Percentiles rank a stretch among this genome's conserved stretches.
Evolutionary conservation across 2,797 vertebrate species (phyloP).

Genomic region (Salmo trutta): DNA sequence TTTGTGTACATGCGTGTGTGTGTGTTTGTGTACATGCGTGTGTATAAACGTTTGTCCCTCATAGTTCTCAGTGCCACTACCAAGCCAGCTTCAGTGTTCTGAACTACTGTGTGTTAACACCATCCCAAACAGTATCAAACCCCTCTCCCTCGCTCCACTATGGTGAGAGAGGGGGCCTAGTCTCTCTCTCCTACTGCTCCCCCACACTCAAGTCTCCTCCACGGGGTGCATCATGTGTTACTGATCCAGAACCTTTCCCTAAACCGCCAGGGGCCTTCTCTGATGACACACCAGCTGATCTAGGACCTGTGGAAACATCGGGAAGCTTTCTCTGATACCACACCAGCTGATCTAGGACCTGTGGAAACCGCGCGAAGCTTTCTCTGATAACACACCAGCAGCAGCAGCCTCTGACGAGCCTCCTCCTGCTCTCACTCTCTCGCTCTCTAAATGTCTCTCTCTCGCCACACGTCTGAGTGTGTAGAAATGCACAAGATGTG

Average conservation of each 20-base stretch:
- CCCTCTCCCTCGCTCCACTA: not conserved
- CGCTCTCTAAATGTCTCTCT: not conserved
- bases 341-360: constrained; percentile 39
- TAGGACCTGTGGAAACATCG: constrained; percentile 23
- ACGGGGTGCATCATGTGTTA: constrained; percentile 7
- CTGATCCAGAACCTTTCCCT: constrained; percentile 15
- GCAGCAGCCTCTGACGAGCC: no score
- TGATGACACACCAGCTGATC: constrained; percentile 37
- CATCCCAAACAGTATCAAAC: not conserved
- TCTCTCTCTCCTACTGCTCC: constrained; percentile 5
- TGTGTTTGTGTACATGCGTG: no score
- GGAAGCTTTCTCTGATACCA: not conserved
- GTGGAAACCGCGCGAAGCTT: not conserved
- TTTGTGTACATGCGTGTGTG: no score
- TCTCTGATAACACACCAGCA: not conserved
- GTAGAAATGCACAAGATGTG: constrained; percentile 35
- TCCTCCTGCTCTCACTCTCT: no score
- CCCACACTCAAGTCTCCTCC: constrained; percentile 20
- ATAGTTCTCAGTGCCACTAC: not conserved
- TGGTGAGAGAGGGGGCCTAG: not conserved
- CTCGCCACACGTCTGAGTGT: not conserved
- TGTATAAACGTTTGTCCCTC: no score
- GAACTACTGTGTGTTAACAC: constrained; percentile 10
- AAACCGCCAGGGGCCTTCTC: constrained; percentile 7
- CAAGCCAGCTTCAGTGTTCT: not conserved